A percentile compares a stretch with the other conserved stretches of the same genome.
Conservation (phyloP, 2,888 invertebrate genomes). For the Ariolimax columbianus region DNA sequence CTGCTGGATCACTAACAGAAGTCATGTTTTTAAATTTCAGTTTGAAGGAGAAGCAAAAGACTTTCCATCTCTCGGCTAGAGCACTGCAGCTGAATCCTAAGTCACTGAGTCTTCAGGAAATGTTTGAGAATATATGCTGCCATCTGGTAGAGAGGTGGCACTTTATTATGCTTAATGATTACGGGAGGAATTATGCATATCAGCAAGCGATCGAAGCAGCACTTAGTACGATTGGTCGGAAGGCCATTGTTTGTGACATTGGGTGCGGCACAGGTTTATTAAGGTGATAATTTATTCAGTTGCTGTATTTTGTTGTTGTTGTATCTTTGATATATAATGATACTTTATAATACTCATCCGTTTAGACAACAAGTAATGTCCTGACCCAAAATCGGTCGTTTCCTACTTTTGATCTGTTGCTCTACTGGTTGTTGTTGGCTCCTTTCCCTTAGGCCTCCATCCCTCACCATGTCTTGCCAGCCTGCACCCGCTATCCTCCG, state of each 20-base stretch:
- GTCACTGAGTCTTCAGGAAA: conserved; percentile 80
- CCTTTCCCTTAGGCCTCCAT: too few species aligned
- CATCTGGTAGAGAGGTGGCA: conserved; percentile 88
- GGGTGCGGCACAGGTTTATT: conserved; percentile 89
- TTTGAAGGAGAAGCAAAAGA: background rate
- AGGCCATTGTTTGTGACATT: conserved; percentile 85
- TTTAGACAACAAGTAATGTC: too few species aligned
- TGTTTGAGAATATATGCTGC: conserved; percentile 85
- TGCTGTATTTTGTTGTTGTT: too few species aligned
- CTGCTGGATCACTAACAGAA: too few species aligned
- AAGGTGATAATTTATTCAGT: conserved; percentile 74
- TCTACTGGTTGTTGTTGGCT: too few species aligned
- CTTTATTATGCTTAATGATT: conserved; percentile 89
- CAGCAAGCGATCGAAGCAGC: conserved; percentile 83
- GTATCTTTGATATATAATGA: too few species aligned
- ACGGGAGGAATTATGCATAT: conserved; percentile 84
- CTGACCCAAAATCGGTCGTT: too few species aligned
- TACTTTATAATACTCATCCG: too few species aligned
- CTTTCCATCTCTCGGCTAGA: conserved; percentile 16
- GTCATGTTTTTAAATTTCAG: background rate
- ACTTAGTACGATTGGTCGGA: conserved; percentile 79
- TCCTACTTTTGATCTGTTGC: too few species aligned
- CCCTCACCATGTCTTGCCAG: too few species aligned
- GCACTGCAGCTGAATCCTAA: conserved; percentile 23
- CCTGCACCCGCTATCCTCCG: too few species aligned